These are phyloP conservation scores for Sciurus niger DNA, from an alignment of 2,113 vertebrate species.

Conservation along the genomic window DNA sequence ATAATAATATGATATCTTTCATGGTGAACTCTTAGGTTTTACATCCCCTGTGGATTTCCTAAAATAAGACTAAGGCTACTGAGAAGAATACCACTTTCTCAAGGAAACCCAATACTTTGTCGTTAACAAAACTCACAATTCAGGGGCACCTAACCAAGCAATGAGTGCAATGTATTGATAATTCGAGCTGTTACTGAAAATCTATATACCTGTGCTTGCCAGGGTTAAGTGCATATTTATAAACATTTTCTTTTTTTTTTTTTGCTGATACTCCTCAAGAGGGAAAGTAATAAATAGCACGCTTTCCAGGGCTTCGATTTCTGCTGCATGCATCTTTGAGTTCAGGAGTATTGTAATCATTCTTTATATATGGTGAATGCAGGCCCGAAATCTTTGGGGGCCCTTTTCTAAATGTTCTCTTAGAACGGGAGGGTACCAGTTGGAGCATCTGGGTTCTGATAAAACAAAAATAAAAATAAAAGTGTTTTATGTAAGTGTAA, in stretches of 20 bases:
- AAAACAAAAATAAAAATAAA: neutral
- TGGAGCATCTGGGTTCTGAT: neutral
- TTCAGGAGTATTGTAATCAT: constrained; percentile 58
- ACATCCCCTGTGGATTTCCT: constrained; percentile 31
- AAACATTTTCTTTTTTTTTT: neutral
- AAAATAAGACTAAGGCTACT: neutral
- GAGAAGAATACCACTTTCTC: constrained; percentile 57
- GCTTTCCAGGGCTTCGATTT: constrained; percentile 28
- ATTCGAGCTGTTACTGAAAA: constrained; percentile 59
- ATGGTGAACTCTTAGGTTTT: neutral
- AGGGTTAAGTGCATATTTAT: constrained; percentile 45
- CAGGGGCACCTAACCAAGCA: neutral
- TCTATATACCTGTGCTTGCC: constrained; percentile 52
- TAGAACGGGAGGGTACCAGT: neutral
- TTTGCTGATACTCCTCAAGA: constrained; percentile 27
- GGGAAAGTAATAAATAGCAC: constrained; percentile 60
- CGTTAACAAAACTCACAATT: constrained; percentile 58
- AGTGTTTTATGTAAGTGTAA: constrained; percentile 47
- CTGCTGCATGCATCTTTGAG: constrained; percentile 36
- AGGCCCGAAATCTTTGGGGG: constrained; percentile 44
- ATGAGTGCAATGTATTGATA: constrained; percentile 23
- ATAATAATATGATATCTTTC: neutral
- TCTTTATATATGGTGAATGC: constrained; percentile 6
- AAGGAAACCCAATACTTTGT: constrained; percentile 57
- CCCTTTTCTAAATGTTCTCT: constrained; percentile 34